Conservation (phyloP, 2,888 invertebrate species). For the Eilema sororculum region DNA sequence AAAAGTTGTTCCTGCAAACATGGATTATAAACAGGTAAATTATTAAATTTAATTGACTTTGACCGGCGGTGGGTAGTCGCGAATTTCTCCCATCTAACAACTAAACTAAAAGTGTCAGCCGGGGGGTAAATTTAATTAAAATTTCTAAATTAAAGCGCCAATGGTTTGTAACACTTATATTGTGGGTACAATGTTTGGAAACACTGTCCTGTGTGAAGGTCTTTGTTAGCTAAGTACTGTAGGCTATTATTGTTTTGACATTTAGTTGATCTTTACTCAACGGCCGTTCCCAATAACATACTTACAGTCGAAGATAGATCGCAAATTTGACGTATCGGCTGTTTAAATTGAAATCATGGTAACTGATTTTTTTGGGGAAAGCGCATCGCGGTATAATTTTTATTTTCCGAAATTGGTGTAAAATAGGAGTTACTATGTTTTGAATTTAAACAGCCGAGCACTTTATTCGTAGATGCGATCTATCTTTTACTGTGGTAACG, state of each 20-base stretch:
- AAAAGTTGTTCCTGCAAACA: constrained; percentile 27
- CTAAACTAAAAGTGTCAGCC: constrained; percentile 42
- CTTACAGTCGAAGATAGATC: no score
- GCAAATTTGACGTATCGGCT: no score
- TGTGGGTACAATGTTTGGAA: constrained; percentile 5
- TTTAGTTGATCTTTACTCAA: not conserved
- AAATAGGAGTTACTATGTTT: no score
- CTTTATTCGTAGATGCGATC: no score
- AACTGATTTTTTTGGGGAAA: no score
- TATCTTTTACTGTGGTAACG: no score
- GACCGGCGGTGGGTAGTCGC: constrained; percentile 17
- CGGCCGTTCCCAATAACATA: no score
- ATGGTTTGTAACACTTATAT: constrained; percentile 49
- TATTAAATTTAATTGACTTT: constrained; percentile 45
- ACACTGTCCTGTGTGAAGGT: not conserved
- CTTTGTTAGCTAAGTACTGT: not conserved
- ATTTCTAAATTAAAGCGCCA: constrained; percentile 58
- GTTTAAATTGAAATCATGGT: no score
- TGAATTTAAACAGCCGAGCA: no score
- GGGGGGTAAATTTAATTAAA: constrained; percentile 57
- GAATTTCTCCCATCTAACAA: constrained; percentile 33
- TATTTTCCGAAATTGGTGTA: no score
- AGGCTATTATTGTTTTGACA: not conserved
- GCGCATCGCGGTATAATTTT: no score
- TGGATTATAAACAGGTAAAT: constrained; percentile 47